phyloP scores from a whole-genome alignment of 1,140 invertebrate species.

The Melitaea cinxia region DNA sequence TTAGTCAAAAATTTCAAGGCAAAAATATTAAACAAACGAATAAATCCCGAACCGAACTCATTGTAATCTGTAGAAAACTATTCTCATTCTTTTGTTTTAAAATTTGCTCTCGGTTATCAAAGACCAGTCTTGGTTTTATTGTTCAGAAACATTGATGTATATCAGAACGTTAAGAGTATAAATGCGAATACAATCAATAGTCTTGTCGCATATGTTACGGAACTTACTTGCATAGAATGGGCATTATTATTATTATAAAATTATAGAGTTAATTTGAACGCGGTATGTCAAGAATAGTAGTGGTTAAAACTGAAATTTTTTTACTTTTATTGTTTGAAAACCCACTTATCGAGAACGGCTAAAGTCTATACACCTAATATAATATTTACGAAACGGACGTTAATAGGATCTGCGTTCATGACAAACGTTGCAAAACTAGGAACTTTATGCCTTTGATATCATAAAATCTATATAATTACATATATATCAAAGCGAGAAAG shows the following conservation, averaged over 20 bases:
- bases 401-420: too few relatives aligned
- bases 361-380: too few relatives aligned
- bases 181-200: neutral
- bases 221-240: neutral
- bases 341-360: too few relatives aligned
- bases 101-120: slow-evolving; percentile 27
- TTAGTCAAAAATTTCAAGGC: neutral
- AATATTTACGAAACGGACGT: too few relatives aligned
- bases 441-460: too few relatives aligned
- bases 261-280: too few relatives aligned
- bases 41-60: neutral
- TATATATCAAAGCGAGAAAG: too few relatives aligned
- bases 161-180: slow-evolving; percentile 15
- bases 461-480: too few relatives aligned
- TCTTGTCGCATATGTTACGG: neutral
- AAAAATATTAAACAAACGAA: neutral
- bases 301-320: too few relatives aligned
- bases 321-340: too few relatives aligned
- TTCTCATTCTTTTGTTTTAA: slow-evolving; percentile 28
- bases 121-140: slow-evolving; percentile 24
- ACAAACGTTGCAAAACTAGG: too few relatives aligned
- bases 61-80: slow-evolving; percentile 22
- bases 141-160: slow-evolving; percentile 15
- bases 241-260: neutral
- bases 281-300: too few relatives aligned